These are phyloP conservation scores for Drosophila pectinifera DNA, from an alignment of 1,140 invertebrate genomes.

Conservation along the genomic window DNA sequence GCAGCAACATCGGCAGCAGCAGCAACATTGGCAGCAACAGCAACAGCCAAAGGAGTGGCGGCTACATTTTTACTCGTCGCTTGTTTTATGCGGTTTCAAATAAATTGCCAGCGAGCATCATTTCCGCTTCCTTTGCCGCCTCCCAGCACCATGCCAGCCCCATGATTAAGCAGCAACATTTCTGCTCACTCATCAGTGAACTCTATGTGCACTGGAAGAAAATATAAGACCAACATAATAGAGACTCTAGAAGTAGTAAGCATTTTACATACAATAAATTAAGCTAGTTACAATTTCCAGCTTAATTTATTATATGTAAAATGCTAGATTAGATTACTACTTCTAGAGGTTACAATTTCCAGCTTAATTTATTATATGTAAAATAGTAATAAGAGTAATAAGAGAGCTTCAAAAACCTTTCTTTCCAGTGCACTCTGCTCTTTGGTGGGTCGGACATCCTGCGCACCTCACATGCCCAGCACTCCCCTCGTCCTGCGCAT, in stretches of 20 bases:
- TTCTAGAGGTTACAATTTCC: too few species aligned
- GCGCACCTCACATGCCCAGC: slow-evolving; percentile 4
- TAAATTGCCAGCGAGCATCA: slow-evolving; percentile 70
- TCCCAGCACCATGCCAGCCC: neutral
- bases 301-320: too few species aligned
- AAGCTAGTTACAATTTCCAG: neutral
- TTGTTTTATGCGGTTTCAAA: slow-evolving; percentile 82
- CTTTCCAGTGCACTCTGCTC: slow-evolving; percentile 6
- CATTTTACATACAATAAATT: neutral
- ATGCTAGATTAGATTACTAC: too few species aligned
- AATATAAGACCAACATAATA: neutral
- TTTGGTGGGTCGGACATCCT: slow-evolving; percentile 23
- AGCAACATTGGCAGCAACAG: slow-evolving; percentile 28
- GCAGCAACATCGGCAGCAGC: slow-evolving; percentile 20
- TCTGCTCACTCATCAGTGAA: slow-evolving; percentile 41
- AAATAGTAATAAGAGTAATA: too few species aligned
- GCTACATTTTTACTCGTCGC: slow-evolving; percentile 72
- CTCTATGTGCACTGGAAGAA: slow-evolving; percentile 7
- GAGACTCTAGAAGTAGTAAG: too few species aligned
- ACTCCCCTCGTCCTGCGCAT: slow-evolving; percentile 4
- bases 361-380: too few species aligned
- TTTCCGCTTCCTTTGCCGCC: slow-evolving; percentile 29
- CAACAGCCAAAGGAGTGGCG: slow-evolving; percentile 28
- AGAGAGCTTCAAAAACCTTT: neutral
- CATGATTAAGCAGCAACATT: slow-evolving; percentile 57